These are phyloP conservation scores for Mimumesa dahlbomi DNA, from an alignment of 2,888 invertebrate species.

Conservation along the genomic window DNA sequence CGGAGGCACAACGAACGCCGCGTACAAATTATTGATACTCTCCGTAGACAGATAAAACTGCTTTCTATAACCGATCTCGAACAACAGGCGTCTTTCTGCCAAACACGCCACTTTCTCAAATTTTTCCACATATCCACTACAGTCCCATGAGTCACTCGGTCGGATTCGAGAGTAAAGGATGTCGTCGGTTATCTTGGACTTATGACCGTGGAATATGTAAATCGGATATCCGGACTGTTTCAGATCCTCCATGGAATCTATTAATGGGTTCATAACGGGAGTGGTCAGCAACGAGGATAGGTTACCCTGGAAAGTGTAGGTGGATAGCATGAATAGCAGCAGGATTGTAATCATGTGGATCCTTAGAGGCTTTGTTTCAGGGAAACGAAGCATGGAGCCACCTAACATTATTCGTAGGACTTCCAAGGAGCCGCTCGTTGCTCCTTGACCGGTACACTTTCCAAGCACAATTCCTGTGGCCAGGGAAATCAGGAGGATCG, in stretches of 20 bases:
- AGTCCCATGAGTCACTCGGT: too few species aligned
- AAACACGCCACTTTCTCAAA: too few species aligned
- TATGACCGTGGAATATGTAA: constrained; percentile 2
- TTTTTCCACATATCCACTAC: too few species aligned
- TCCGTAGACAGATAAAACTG: too few species aligned
- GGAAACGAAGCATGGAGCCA: constrained; percentile 2
- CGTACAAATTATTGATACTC: too few species aligned
- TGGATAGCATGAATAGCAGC: constrained; percentile 27
- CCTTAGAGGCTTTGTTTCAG: constrained; percentile 9
- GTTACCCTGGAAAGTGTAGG: constrained; percentile 21
- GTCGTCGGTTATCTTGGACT: background rate
- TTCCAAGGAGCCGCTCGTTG: constrained; percentile 16
- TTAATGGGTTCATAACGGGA: background rate
- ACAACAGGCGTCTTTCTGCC: too few species aligned
- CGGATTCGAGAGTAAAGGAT: too few species aligned
- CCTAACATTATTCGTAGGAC: constrained; percentile 15
- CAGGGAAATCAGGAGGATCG: background rate
- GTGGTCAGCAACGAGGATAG: constrained; percentile 19
- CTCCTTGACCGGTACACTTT: background rate
- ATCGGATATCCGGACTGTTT: constrained; percentile 2
- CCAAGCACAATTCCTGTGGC: constrained; percentile 11
- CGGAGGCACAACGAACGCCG: too few species aligned
- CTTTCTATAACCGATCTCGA: too few species aligned
- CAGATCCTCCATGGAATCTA: background rate
- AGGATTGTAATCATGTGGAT: constrained; percentile 30